Conservation (phyloP, 1,140 invertebrate species). For the Habropoda laboriosa region DNA sequence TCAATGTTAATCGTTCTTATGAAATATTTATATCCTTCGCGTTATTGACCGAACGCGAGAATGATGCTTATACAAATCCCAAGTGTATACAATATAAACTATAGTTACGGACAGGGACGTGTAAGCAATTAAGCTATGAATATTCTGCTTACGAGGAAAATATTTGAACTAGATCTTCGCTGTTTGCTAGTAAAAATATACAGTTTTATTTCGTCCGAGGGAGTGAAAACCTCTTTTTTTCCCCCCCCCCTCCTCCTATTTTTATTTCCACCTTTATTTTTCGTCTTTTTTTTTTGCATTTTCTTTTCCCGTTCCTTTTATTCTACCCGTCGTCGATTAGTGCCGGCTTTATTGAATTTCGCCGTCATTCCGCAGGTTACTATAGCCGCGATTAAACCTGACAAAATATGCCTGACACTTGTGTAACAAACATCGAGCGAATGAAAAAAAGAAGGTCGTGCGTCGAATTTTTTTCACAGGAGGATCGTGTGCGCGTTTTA, state of each 20-base stretch:
- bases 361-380: neutral
- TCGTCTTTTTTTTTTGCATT: too few relatives aligned
- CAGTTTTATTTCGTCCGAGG: neutral
- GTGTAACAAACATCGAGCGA: neutral
- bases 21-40: constrained; percentile 3
- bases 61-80: constrained; percentile 15
- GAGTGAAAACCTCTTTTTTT: neutral
- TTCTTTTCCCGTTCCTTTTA: neutral
- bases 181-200: neutral
- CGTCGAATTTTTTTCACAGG: too few relatives aligned
- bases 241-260: neutral
- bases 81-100: constrained; percentile 16
- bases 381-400: neutral
- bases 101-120: neutral
- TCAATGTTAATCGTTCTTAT: neutral
- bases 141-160: constrained; percentile 8
- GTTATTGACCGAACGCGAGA: neutral
- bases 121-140: constrained; percentile 7
- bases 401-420: constrained; percentile 1
- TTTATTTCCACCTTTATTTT: neutral
- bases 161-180: constrained; percentile 7
- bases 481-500: too few relatives aligned
- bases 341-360: neutral
- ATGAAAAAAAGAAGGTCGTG: neutral
- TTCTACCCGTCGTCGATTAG: neutral